These are phyloP conservation scores for Bufo gargarizans DNA, from an alignment of 2,113 vertebrate genomes.

Conservation along the genomic window DNA sequence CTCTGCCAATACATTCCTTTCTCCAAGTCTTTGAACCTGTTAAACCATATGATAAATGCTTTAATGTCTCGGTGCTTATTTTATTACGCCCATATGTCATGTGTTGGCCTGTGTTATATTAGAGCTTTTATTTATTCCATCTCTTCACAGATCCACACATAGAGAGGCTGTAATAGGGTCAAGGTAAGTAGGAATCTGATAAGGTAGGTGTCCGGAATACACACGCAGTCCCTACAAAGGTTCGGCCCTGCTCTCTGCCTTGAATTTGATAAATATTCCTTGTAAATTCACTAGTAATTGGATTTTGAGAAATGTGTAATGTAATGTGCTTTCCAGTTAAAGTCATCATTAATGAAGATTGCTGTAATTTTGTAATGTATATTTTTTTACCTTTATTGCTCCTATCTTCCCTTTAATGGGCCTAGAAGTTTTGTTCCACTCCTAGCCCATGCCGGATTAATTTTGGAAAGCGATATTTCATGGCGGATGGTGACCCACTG, in stretches of 20 bases:
- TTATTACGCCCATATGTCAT: slow-evolving; percentile 4
- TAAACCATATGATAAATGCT: not conserved
- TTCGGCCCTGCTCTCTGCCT: not conserved
- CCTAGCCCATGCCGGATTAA: not conserved
- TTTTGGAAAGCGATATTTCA: not conserved
- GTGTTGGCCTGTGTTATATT: slow-evolving; percentile 18
- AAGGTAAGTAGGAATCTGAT: not conserved
- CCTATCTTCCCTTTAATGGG: not conserved
- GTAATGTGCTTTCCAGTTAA: too few species aligned
- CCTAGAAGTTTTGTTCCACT: not conserved
- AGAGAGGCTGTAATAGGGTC: not conserved
- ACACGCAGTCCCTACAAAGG: not conserved
- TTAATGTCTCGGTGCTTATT: not conserved
- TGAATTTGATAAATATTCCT: not conserved
- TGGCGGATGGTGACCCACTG: not conserved
- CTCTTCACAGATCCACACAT: not conserved
- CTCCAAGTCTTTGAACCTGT: slow-evolving; percentile 38
- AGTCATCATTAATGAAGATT: too few species aligned
- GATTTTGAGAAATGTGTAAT: too few species aligned
- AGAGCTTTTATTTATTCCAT: slow-evolving; percentile 12
- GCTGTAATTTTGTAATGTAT: too few species aligned
- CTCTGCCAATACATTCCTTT: not conserved
- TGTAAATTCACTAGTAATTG: too few species aligned
- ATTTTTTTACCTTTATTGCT: too few species aligned
- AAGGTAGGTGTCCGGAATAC: not conserved